Evolutionary conservation across 2,113 vertebrate species (phyloP).

Genomic region (Rhinolophus sinicus): DNA sequence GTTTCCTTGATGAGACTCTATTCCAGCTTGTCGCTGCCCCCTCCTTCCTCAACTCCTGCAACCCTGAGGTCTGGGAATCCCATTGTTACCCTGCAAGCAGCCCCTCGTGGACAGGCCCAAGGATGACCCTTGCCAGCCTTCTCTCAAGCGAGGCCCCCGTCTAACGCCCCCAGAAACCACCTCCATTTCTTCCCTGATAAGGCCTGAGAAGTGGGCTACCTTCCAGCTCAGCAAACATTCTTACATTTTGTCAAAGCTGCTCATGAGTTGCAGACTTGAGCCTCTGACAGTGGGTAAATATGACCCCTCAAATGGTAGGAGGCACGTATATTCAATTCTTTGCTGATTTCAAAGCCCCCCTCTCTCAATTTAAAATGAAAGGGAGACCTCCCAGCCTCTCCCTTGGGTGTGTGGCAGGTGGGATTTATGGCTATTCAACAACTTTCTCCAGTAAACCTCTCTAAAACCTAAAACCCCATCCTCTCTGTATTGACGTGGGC

Average conservation of each 20-base stretch:
- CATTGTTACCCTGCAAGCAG: fast-evolving
- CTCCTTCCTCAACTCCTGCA: neutral
- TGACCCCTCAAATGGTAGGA: neutral
- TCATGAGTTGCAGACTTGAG: neutral
- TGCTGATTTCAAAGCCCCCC: neutral
- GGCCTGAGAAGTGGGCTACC: neutral
- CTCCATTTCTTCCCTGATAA: too few relatives aligned
- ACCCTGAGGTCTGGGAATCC: neutral
- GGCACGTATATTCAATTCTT: neutral
- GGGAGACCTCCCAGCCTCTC: neutral
- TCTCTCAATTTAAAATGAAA: neutral
- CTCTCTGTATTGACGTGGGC: neutral
- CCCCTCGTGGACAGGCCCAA: neutral
- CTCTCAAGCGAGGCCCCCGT: neutral
- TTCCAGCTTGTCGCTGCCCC: neutral
- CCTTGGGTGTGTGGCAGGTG: neutral
- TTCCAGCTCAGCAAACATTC: neutral
- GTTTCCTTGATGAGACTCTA: neutral
- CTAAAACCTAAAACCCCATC: neutral
- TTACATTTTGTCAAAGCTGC: neutral
- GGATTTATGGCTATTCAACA: neutral
- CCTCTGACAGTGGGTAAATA: neutral
- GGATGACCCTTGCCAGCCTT: neutral
- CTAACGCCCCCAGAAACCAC: neutral
- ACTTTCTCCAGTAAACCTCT: neutral